Evolutionary conservation across 2,113 vertebrate genomes (phyloP).

Genomic region (Gnathonemus echidnorhynchus): DNA sequence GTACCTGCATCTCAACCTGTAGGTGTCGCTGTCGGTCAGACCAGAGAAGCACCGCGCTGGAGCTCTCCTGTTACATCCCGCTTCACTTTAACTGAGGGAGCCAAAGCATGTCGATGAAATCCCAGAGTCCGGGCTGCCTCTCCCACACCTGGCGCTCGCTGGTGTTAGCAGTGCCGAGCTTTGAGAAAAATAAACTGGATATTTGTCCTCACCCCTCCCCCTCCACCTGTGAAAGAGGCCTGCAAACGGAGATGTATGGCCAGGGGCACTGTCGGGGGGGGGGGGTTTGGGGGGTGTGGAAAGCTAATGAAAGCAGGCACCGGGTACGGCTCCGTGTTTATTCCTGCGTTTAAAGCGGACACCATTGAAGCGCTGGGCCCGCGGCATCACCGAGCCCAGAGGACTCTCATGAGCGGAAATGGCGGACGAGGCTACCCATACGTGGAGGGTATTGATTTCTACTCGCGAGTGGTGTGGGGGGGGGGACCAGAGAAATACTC

Average conservation of each 20-base stretch:
- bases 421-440: slow-evolving; percentile 27
- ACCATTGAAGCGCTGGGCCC: slow-evolving; percentile 56
- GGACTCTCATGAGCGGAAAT: slow-evolving; percentile 55
- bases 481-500: slow-evolving; percentile 25
- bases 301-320: slow-evolving; percentile 65
- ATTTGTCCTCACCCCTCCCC: neutral
- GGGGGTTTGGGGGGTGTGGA: slow-evolving; percentile 42
- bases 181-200: neutral
- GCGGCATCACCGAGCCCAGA: slow-evolving; percentile 58
- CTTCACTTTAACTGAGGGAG: neutral
- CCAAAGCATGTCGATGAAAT: neutral
- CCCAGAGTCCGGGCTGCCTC: neutral
- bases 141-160: neutral
- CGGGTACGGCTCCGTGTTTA: slow-evolving; percentile 62
- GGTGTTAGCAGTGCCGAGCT: neutral
- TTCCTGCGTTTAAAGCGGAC: slow-evolving; percentile 51
- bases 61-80: neutral
- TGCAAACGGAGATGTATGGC: slow-evolving; percentile 52
- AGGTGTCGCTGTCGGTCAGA: neutral
- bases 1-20: neutral
- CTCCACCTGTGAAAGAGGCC: slow-evolving; percentile 28
- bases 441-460: slow-evolving; percentile 62
- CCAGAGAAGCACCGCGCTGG: neutral
- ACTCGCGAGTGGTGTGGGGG: slow-evolving; percentile 35
- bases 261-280: slow-evolving; percentile 47